Evolutionary conservation across 2,797 vertebrate genomes (phyloP).

Genomic region (Chaunax sp.): DNA sequence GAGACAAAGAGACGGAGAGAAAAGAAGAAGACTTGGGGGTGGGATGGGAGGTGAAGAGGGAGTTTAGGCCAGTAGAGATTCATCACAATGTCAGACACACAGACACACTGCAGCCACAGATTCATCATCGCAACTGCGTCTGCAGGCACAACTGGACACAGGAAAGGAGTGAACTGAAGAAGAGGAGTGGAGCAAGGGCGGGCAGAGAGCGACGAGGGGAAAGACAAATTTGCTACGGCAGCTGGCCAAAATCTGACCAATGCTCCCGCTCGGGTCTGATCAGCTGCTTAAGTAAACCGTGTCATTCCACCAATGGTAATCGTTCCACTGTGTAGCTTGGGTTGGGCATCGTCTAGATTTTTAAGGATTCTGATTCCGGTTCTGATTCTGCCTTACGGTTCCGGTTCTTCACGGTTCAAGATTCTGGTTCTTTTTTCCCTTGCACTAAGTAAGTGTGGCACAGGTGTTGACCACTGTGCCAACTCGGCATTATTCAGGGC

Average conservation of each 20-base stretch:
- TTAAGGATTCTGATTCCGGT: too few species aligned
- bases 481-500: too few species aligned
- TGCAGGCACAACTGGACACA: slow-evolving; percentile 81
- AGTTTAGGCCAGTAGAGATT: slow-evolving; percentile 81
- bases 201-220: slow-evolving; percentile 52
- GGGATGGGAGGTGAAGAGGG: slow-evolving; percentile 70
- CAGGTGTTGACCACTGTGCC: too few species aligned
- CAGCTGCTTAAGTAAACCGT: slow-evolving; percentile 38
- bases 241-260: slow-evolving; percentile 60
- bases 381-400: too few species aligned
- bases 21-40: slow-evolving; percentile 54
- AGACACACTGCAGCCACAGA: slow-evolving; percentile 86
- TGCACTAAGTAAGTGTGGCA: too few species aligned
- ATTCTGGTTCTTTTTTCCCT: too few species aligned
- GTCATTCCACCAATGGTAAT: slow-evolving; percentile 14
- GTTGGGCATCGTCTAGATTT: too few species aligned
- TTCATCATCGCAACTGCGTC: slow-evolving; percentile 84
- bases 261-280: slow-evolving; percentile 48
- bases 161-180: slow-evolving; percentile 74
- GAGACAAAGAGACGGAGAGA: slow-evolving; percentile 59
- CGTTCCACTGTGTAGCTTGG: slow-evolving; percentile 13
- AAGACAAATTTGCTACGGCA: slow-evolving; percentile 68
- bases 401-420: too few species aligned
- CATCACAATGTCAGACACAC: slow-evolving; percentile 86
- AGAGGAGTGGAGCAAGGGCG: slow-evolving; percentile 69